Conservation (phyloP, 2,888 invertebrate species). For the Nomada fabriciana region DNA sequence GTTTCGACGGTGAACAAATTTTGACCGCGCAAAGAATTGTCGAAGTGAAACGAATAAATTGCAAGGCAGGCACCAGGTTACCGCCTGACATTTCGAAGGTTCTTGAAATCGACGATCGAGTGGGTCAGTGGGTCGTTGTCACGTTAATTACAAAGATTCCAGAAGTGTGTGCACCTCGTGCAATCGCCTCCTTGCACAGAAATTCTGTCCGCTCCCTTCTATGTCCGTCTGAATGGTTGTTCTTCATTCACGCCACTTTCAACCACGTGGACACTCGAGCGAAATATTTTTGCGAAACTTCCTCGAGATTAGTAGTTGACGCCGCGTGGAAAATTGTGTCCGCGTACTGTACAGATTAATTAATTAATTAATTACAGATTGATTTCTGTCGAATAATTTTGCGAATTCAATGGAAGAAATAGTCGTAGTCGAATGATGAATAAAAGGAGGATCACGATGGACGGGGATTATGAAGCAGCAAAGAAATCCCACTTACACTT, state of each 20-base stretch:
- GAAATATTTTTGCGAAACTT: neutral
- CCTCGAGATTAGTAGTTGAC: neutral
- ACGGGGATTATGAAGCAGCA: slow-evolving; percentile 15
- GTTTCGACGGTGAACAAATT: no score
- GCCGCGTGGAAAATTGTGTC: no score
- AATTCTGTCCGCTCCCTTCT: slow-evolving; percentile 43
- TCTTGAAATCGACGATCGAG: slow-evolving; percentile 63
- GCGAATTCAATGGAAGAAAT: neutral
- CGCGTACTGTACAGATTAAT: no score
- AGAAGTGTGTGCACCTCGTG: slow-evolving; percentile 69
- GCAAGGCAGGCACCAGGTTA: neutral
- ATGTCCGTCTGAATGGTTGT: neutral
- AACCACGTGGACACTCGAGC: neutral
- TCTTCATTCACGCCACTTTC: neutral
- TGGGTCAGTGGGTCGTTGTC: slow-evolving; percentile 79
- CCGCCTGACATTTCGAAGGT: slow-evolving; percentile 26
- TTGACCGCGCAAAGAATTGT: neutral
- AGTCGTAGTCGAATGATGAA: neutral
- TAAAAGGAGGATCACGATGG: slow-evolving; percentile 10
- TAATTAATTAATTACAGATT: no score
- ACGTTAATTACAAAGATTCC: slow-evolving; percentile 78
- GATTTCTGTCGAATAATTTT: no score
- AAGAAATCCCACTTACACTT: slow-evolving; percentile 50
- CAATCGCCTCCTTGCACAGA: slow-evolving; percentile 66
- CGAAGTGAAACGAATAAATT: neutral